phyloP scores from a whole-genome alignment of 2,797 vertebrate genomes.

The Chelon labrosus region DNA sequence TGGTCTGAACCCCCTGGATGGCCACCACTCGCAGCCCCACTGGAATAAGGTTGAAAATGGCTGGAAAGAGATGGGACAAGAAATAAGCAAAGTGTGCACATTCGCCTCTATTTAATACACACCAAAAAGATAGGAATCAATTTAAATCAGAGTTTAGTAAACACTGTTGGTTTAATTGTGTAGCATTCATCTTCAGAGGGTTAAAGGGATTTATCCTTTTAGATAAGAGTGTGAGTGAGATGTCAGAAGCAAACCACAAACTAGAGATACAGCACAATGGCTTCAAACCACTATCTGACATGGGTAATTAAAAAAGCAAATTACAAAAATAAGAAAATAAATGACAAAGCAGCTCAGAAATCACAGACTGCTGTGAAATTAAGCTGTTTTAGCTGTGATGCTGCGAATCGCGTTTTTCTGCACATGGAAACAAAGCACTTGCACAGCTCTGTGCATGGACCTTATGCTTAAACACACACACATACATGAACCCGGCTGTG shows the following conservation, averaged over 20 bases:
- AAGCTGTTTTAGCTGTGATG: background rate
- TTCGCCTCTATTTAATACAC: slow-evolving; percentile 3
- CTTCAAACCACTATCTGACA: slow-evolving; percentile 19
- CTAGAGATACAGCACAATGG: slow-evolving; percentile 32
- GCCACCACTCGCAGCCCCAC: slow-evolving; percentile 99
- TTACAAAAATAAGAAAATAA: slow-evolving; percentile 26
- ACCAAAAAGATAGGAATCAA: background rate
- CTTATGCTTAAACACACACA: slow-evolving; percentile 1
- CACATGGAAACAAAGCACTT: slow-evolving; percentile 3
- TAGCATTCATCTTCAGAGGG: background rate
- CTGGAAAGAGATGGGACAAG: slow-evolving; percentile 77
- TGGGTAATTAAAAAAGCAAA: slow-evolving; percentile 19
- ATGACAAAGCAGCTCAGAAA: slow-evolving; percentile 10
- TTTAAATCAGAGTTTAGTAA: background rate
- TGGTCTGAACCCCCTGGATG: slow-evolving; percentile 99
- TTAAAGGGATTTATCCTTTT: no score
- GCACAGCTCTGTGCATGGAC: slow-evolving; percentile 10
- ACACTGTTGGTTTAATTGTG: background rate
- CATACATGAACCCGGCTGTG: slow-evolving; percentile 10
- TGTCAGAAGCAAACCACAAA: slow-evolving; percentile 33
- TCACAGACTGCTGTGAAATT: background rate
- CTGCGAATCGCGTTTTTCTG: no score
- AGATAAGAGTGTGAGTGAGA: slow-evolving; percentile 2
- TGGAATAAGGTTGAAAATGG: slow-evolving; percentile 99
- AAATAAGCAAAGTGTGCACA: background rate